Base-by-base conservation (phyloP, 2,888 invertebrate species). In the Cosmopolites sordidus region DNA sequence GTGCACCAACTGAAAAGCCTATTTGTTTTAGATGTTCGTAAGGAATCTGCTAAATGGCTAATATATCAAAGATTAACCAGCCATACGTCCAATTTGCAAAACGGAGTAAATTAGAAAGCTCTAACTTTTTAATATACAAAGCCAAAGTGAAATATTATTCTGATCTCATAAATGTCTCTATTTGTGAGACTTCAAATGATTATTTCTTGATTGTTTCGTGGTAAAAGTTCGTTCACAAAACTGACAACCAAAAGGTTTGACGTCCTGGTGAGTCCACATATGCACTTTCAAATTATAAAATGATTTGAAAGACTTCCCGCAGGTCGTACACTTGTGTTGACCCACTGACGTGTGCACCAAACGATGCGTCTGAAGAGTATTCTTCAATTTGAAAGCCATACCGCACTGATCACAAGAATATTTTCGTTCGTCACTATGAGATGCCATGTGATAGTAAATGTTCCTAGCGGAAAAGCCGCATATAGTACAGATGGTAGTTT, bases 251-350 rank as follows among this genome's bases (percentile, higher is more conserved):
- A 60, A 63, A 8, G 62, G 62, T 29, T 60, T 62, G 12, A 58
- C 55, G n/a, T 40, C 58, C 4, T 61, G 55, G 39, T 63, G 63
- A 6, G 39, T 56, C 6, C 60, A 48, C 54, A 51, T 58, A 43
- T 64, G 65, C 16, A 63, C 62, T 45, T 58, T 56, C 50, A 76
- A 63, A 59, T 74, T 73, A 45, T 73, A 70, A n/a, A 70, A 69
- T 1, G 70, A 69, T 51, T 74, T 73, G 52, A 80, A 80, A 0
- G 65, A 69, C 60, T 76, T 79, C n/a, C 74, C 69, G 58, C 81
- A 81, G 0, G 76, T 60, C 5, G 71, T 64, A 54, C 81, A 81
- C 15, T 67, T 67, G 43, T 53, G 53, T 14, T 38, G 48, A 8
- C 46, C 45, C 50, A 77, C 76, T 0, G 75, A 75, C 1, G 73